phyloP scores from a whole-genome alignment of 2,797 vertebrate genomes.

The Uromys caudimaculatus region DNA sequence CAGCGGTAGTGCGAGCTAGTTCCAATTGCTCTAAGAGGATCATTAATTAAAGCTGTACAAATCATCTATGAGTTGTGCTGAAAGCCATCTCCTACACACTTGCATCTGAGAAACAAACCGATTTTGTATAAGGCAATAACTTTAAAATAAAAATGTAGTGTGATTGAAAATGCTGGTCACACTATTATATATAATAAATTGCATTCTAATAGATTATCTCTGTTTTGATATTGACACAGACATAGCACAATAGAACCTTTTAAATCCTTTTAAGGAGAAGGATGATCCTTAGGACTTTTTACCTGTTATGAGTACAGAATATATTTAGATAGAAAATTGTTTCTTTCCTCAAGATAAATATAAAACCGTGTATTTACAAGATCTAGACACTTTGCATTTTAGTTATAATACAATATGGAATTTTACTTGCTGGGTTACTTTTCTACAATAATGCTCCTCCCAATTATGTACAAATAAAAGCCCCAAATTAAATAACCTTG shows the following conservation, averaged over 20 bases:
- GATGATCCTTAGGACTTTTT: neutral
- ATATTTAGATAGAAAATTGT: neutral
- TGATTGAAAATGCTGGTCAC: neutral
- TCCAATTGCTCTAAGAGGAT: conserved; percentile 31
- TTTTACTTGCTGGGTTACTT: neutral
- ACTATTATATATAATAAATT: neutral
- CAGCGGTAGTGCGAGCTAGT: neutral
- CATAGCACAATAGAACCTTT: neutral
- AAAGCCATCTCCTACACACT: neutral
- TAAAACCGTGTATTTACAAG: neutral
- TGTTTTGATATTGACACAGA: neutral
- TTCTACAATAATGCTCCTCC: neutral
- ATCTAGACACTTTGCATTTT: neutral
- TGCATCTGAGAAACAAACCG: neutral
- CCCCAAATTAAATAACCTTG: neutral
- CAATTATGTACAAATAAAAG: neutral
- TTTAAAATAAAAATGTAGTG: neutral
- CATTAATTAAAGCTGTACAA: neutral
- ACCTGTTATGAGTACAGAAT: neutral
- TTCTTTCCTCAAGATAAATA: neutral
- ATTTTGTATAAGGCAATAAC: neutral
- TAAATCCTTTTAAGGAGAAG: neutral
- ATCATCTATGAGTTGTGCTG: neutral
- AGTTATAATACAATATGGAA: neutral
- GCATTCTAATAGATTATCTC: neutral